Evolutionary conservation across 1,140 invertebrate genomes (phyloP).

Genomic region (Aphelinus atriplicis): DNA sequence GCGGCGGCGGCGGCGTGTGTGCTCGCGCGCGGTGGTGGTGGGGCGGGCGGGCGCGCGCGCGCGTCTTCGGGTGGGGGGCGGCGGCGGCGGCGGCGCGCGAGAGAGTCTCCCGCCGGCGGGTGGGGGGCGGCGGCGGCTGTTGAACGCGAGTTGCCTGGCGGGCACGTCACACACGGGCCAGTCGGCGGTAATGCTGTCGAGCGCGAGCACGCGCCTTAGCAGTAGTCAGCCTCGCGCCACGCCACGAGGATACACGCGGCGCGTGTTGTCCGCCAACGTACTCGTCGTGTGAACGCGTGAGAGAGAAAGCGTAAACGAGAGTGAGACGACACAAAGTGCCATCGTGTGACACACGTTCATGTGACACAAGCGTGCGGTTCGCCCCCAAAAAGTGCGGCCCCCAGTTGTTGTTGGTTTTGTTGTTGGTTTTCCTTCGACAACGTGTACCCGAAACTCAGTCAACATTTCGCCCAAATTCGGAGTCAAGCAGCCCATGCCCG

Average conservation of each 20-base stretch:
- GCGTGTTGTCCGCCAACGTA: too few relatives aligned
- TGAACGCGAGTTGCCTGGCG: conserved; percentile 60
- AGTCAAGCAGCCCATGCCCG: conserved; percentile 37
- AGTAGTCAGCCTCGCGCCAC: too few relatives aligned
- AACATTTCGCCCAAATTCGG: conserved; percentile 42
- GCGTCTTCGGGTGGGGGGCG: conserved; percentile 19
- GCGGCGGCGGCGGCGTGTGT: conserved; percentile 59
- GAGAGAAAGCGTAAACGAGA: conserved; percentile 21
- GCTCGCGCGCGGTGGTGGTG: conserved; percentile 49
- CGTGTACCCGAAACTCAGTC: conserved; percentile 6
- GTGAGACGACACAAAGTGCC: background rate
- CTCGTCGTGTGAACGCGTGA: background rate
- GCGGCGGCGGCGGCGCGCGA: conserved; percentile 56
- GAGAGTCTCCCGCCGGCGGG: too few relatives aligned
- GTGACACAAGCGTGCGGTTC: background rate
- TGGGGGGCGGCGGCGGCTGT: conserved; percentile 56
- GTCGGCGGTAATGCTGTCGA: conserved; percentile 69
- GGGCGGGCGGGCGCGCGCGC: conserved; percentile 46
- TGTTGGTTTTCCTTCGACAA: too few relatives aligned
- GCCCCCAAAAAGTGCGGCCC: background rate
- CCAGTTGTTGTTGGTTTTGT: background rate
- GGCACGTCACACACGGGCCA: conserved; percentile 67
- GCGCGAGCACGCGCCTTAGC: conserved; percentile 60
- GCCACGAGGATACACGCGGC: conserved; percentile 19
- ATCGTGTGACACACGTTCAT: background rate